Conservation (phyloP, 2,797 vertebrate genomes). For the Aulostomus chinensis region DNA sequence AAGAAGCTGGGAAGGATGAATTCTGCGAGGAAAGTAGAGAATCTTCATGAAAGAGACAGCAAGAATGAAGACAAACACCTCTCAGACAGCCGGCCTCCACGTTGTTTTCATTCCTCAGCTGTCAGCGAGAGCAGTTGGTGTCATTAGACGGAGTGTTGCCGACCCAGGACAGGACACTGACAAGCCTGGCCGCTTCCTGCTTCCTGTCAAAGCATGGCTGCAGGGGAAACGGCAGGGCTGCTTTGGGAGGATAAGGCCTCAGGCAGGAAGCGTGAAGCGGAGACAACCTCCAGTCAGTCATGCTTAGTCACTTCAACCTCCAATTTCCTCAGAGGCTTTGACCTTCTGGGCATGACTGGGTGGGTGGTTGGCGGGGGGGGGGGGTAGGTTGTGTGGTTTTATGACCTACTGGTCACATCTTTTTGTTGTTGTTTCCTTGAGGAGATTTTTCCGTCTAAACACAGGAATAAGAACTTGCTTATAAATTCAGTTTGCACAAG, state of each 20-base stretch:
- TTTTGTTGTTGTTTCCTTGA: too few relatives aligned
- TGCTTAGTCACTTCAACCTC: slow-evolving; percentile 41
- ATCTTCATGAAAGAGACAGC: slow-evolving; percentile 21
- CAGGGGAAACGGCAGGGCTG: slow-evolving; percentile 68
- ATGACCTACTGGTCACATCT: slow-evolving; percentile 1
- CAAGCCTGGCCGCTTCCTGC: slow-evolving; percentile 68
- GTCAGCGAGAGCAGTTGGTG: slow-evolving; percentile 61
- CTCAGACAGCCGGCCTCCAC: slow-evolving; percentile 2
- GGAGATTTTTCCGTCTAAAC: too few relatives aligned
- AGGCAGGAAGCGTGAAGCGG: slow-evolving; percentile 67
- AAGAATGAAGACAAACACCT: slow-evolving; percentile 9
- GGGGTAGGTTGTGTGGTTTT: slow-evolving; percentile 37
- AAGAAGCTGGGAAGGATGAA: slow-evolving; percentile 13
- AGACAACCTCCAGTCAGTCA: slow-evolving; percentile 59
- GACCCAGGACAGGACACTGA: slow-evolving; percentile 58
- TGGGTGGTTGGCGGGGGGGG: too few relatives aligned
- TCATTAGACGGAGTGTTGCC: slow-evolving; percentile 53
- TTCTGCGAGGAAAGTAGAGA: slow-evolving; percentile 15
- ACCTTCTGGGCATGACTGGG: slow-evolving; percentile 40
- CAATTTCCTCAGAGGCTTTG: slow-evolving; percentile 29
- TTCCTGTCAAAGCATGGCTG: slow-evolving; percentile 71
- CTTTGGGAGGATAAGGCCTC: slow-evolving; percentile 65
- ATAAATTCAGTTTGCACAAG: too few relatives aligned
- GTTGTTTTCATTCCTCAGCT: slow-evolving; percentile 44
- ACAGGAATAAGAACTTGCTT: too few relatives aligned